Evolutionary conservation across 2,888 invertebrate genomes (phyloP).

Genomic region (Morpho achilles): DNA sequence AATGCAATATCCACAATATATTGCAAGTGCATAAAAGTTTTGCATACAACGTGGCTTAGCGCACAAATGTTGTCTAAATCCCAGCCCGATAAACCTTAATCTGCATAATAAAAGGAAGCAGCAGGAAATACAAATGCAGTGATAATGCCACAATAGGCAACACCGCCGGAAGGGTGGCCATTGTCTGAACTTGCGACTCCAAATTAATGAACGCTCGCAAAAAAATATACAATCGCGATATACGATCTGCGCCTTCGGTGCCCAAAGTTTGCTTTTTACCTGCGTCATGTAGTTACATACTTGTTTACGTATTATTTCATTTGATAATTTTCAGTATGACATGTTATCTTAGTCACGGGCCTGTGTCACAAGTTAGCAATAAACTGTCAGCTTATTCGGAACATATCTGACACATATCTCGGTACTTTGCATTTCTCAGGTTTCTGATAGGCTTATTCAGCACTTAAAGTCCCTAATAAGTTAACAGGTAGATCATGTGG

Average conservation of each 20-base stretch:
- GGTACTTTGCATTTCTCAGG: too few species aligned
- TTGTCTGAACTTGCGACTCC: slow-evolving; percentile 69
- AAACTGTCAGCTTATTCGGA: too few species aligned
- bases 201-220: slow-evolving; percentile 74
- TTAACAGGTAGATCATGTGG: too few species aligned
- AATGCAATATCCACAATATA: too few species aligned
- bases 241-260: slow-evolving; percentile 54
- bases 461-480: too few species aligned
- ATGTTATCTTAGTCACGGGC: too few species aligned
- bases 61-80: slow-evolving; percentile 49
- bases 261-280: slow-evolving; percentile 44
- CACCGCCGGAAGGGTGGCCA: slow-evolving; percentile 65
- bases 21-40: too few species aligned
- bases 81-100: slow-evolving; percentile 65
- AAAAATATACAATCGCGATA: slow-evolving; percentile 68
- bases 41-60: slow-evolving; percentile 4
- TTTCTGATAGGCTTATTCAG: too few species aligned
- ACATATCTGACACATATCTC: too few species aligned
- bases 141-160: slow-evolving; percentile 63
- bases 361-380: too few species aligned
- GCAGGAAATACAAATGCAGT: slow-evolving; percentile 65
- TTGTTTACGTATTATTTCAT: too few species aligned
- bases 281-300: not conserved
- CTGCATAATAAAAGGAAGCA: slow-evolving; percentile 75
- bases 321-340: too few species aligned